phyloP scores from a whole-genome alignment of 2,797 vertebrate genomes.

The Botia kubotai region DNA sequence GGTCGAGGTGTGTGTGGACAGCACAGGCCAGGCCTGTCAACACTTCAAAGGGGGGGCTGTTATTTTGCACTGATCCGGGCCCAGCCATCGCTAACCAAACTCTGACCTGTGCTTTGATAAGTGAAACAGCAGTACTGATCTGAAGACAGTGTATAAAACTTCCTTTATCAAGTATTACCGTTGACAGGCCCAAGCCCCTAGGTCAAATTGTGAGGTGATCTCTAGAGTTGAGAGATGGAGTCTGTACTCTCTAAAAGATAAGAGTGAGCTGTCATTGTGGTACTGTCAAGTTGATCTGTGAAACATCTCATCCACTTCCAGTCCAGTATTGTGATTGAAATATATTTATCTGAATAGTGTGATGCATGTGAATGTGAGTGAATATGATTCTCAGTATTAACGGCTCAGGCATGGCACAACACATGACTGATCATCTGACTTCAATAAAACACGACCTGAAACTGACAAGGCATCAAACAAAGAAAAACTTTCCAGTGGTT shows the following conservation, averaged over 20 bases:
- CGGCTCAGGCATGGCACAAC: neutral
- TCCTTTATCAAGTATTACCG: constrained; percentile 48
- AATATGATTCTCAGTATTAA: constrained; percentile 3
- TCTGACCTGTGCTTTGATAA: constrained; percentile 35
- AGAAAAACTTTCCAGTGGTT: constrained; percentile 2
- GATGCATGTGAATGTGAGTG: neutral
- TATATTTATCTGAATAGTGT: neutral
- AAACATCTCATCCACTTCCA: constrained; percentile 31
- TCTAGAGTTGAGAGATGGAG: constrained; percentile 48
- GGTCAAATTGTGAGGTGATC: constrained; percentile 53
- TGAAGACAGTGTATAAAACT: constrained; percentile 38
- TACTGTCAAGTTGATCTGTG: constrained; percentile 34
- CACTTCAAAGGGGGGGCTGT: constrained; percentile 40
- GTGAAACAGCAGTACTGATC: constrained; percentile 37
- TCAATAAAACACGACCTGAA: constrained; percentile 28
- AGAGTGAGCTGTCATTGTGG: constrained; percentile 38
- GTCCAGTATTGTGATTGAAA: constrained; percentile 22
- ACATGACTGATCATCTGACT: constrained; percentile 44
- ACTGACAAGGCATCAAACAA: constrained; percentile 31
- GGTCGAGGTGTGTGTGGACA: constrained; percentile 54
- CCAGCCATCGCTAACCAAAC: constrained; percentile 33
- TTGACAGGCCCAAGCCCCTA: constrained; percentile 48
- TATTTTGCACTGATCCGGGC: constrained; percentile 40
- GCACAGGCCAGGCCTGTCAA: constrained; percentile 49
- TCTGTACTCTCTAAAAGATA: constrained; percentile 49